These are phyloP conservation scores for Halichondria panicea DNA, from an alignment of 37 sponge, comb jelly and placozoan genomes.

Conservation along the genomic window DNA sequence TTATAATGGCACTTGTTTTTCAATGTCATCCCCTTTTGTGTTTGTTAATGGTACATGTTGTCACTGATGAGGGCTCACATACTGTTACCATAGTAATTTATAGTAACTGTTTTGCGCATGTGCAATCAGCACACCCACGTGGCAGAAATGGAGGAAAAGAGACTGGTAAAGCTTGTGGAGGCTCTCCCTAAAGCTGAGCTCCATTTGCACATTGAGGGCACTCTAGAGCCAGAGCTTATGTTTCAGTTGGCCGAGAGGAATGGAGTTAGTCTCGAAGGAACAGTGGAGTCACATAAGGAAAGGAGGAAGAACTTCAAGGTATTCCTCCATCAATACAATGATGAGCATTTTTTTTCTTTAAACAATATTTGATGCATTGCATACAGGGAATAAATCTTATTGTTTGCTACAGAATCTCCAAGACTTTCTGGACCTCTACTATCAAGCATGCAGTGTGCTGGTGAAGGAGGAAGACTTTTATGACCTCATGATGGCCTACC, in stretches of 20 bases:
- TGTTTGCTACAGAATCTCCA: conserved; percentile 33
- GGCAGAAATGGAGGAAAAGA: not conserved
- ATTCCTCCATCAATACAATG: not conserved
- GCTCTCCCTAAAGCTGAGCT: conserved; percentile 76
- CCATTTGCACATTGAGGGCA: conserved; percentile 83
- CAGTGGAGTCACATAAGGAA: conserved; percentile 47
- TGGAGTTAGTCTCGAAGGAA: conserved; percentile 50
- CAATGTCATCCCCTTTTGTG: not conserved
- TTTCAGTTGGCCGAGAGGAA: conserved; percentile 65
- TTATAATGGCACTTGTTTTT: not conserved
- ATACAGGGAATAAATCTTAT: not conserved
- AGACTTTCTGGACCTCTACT: conserved; percentile 76
- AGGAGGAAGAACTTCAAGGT: conserved; percentile 63
- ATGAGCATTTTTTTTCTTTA: not conserved
- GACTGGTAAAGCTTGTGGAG: conserved; percentile 35
- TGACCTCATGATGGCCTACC: conserved; percentile 79
- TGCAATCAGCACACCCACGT: not conserved
- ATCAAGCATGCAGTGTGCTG: conserved; percentile 64
- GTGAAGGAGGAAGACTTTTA: conserved; percentile 65
- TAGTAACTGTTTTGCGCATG: not conserved
- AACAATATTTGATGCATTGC: not conserved
- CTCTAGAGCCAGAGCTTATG: conserved; percentile 77
- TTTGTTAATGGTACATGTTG: not conserved
- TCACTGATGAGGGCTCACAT: no score
- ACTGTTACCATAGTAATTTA: not conserved